These are phyloP conservation scores for Calyptomena viridis DNA, from an alignment of 2,113 vertebrate species.

Conservation along the genomic window DNA sequence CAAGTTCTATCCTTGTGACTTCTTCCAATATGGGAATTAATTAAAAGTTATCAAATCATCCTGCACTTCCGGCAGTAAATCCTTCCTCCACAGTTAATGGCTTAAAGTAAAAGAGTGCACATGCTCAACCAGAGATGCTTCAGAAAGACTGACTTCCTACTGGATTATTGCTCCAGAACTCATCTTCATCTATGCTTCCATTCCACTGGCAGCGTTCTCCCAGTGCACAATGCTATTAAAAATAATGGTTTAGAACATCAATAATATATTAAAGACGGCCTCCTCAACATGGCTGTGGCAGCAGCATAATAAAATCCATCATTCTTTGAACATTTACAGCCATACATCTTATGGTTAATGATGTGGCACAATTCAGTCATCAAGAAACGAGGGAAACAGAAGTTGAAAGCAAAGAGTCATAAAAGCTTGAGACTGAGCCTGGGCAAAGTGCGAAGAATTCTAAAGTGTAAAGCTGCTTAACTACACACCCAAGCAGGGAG, in stretches of 20 bases:
- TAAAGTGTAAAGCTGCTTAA: neutral
- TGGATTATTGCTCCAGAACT: neutral
- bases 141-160: neutral
- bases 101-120: neutral
- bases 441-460: neutral
- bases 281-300: neutral
- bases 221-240: neutral
- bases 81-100: neutral
- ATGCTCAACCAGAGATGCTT: neutral
- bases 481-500: neutral
- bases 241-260: constrained; percentile 29
- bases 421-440: neutral
- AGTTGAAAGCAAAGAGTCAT: neutral
- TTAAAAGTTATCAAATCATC: neutral
- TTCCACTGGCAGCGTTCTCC: neutral
- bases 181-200: neutral
- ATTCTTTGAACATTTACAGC: constrained; percentile 36
- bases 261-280: neutral
- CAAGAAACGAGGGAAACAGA: neutral
- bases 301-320: neutral
- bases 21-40: neutral
- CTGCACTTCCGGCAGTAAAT: neutral
- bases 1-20: neutral
- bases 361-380: neutral
- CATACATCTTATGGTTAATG: constrained; percentile 16